Evolutionary conservation across 2,888 invertebrate genomes (phyloP), one percentile per base, ranked within the genome.

Genomic region (Acrocyrtus sp.): DNA sequence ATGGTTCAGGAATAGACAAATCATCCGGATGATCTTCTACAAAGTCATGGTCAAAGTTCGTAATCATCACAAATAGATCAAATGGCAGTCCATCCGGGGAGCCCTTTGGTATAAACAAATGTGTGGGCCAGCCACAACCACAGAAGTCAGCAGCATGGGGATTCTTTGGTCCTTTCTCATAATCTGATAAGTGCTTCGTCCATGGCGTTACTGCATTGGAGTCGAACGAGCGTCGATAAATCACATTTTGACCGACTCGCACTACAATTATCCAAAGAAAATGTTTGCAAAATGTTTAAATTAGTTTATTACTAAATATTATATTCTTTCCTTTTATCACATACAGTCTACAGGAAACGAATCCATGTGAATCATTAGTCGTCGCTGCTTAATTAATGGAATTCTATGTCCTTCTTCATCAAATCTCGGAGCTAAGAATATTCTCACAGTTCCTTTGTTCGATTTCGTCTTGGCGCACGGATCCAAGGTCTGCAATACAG

Each of bases 1-100:
- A 69, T 1, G 61, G 54, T 24, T 69, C 69, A 2, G 69, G 93
- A 92, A 83, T 92, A 90, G 51, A 10, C n/a, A 39, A 19, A 12
- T 24, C 21, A 1, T 26, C 27, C 3, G 50, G 61, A 4, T 45
- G 17, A 15, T 73, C 68, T 27, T 50, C 57, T 1, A 82, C 82
- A 62, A 78, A 74, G 43, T 82, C 82, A 27, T 78, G 29, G 0
- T 76, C 78, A 34, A 66, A 78, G 67, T 82, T 79, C 3, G 82
- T 82, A 21, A 82, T 45, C 80, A 82, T 81, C 22, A 80, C 81
- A 51, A 82, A 81, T 21, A 82, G 70, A 45, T 81, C 78, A 72
- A 80, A 82, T 8, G 72, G 61, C 78, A 81, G 80, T 21, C 82
- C 82, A 57, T 80, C 72, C 2, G 72, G 74, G 5, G 72, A 77